Base-by-base conservation (phyloP, 1,140 invertebrate genomes). In the Catajapyx aquilonaris region DNA sequence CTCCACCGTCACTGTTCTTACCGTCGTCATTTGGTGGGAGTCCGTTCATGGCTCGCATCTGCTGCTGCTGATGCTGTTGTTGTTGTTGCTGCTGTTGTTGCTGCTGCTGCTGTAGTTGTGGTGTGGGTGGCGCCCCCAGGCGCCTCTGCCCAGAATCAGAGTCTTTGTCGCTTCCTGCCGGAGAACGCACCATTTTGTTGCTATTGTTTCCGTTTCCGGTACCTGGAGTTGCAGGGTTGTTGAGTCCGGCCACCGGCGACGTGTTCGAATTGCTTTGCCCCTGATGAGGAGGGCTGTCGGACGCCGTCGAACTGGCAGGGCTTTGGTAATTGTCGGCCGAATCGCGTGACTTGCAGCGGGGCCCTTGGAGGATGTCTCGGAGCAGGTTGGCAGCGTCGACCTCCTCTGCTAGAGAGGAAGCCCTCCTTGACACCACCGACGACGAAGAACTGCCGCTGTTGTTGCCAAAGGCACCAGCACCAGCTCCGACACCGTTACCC, bases 351-450 rank as follows among this genome's bases (percentile, higher is more conserved):
- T 28, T 28, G 13, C 23, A 28, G 13, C 13, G 7, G 13, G 7
- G 7, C 7, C 23, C 23, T 28, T 28, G 23, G 34, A 83, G 62
- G 48, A 84, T 81, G 47, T 83, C 79, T 22, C 79, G 65, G 37
- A 81, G 64, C 7, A 28, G 23, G 13, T 28, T 28, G 7, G 23
- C 23, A 28, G 23, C 13, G 13, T 28, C 23, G 23, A 28, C 23
- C 7, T 28, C 23, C 13, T 28, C 23, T 13, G 23, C 13, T n/a
- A n/a, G n/a, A 9, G 23, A 9, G 7, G 13, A 28, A 9, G 23
- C 13, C 13, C 23, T 28, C 13, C 23, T 28, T 13, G 23, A 9
- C 13, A 13, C 7, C 23, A 13, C 13, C 23, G 23, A 28, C 13
- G 13, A 28, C 23, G 23, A 28, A 28, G 23, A 28, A 28, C 23